phyloP scores from a whole-genome alignment of 2,113 vertebrate species.

The Coturnix japonica region DNA sequence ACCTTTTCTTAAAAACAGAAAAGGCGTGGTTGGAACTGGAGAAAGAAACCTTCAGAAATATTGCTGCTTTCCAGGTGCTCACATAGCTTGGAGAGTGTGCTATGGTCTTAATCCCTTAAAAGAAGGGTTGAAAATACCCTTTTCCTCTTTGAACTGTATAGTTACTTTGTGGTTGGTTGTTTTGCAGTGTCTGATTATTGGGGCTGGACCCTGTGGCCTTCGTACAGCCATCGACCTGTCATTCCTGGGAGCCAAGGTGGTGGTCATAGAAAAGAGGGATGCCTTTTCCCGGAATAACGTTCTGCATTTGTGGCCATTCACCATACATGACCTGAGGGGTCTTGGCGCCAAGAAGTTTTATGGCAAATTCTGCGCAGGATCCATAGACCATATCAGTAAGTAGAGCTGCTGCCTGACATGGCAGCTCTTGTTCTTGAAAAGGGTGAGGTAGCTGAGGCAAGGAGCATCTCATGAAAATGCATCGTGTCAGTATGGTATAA shows the following conservation, averaged over 20 bases:
- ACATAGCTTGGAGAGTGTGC: rapidly evolving
- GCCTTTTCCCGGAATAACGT: constrained; percentile 98
- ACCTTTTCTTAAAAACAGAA: background rate
- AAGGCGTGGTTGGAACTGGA: too few relatives aligned
- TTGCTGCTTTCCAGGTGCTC: background rate
- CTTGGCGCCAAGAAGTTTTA: constrained; percentile 98
- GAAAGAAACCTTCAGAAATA: background rate
- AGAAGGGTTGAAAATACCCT: background rate
- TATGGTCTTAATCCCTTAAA: background rate
- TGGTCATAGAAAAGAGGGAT: constrained; percentile 95
- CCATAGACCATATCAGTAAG: constrained; percentile 99
- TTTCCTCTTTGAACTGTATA: background rate
- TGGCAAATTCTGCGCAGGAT: constrained; percentile 97
- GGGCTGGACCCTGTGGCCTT: constrained; percentile 95
- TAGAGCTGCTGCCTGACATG: background rate
- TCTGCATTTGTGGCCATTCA: constrained; percentile 96
- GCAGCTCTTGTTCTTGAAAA: background rate
- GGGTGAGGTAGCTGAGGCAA: background rate
- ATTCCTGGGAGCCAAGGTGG: constrained; percentile 95
- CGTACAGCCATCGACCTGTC: constrained; percentile 95
- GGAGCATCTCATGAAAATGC: background rate
- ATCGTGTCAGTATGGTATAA: rapidly evolving
- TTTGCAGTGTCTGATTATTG: constrained; percentile 96
- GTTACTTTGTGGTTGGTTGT: background rate
- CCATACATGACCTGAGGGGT: constrained; percentile 94